A percentile compares a stretch with the other conserved stretches of the same genome.
These are phyloP conservation scores for Cyanoliseus patagonus DNA, from an alignment of 2,113 vertebrate species.

Conservation along the genomic window DNA sequence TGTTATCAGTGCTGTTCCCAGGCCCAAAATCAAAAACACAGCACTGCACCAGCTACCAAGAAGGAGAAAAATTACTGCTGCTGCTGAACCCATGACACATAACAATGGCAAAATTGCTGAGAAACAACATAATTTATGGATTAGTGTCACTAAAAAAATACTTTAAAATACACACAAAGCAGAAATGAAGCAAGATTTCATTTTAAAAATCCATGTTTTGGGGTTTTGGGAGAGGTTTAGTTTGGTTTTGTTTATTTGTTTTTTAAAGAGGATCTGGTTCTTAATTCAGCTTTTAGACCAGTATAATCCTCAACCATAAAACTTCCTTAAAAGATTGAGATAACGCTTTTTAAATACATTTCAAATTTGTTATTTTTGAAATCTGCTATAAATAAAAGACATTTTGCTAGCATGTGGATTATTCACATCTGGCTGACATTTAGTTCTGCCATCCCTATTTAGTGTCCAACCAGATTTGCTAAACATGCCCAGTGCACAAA, in stretches of 20 bases:
- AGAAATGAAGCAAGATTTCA: background rate
- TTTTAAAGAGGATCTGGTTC: background rate
- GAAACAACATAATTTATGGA: background rate
- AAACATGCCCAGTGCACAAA: background rate
- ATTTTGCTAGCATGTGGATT: background rate
- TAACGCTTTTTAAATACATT: background rate
- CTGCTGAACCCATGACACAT: too few relatives aligned
- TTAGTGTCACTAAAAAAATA: background rate
- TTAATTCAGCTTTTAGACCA: background rate
- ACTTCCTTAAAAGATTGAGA: background rate
- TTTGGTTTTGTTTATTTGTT: background rate
- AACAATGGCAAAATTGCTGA: background rate
- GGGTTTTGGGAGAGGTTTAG: background rate
- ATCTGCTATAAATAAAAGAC: background rate
- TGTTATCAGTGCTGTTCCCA: too few relatives aligned
- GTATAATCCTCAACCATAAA: background rate
- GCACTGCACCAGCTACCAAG: too few relatives aligned
- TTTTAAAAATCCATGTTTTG: background rate
- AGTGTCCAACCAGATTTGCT: accelerated
- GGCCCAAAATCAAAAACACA: too few relatives aligned
- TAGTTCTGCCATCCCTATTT: background rate
- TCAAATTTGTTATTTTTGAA: background rate
- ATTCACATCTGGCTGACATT: background rate
- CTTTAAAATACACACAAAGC: background rate
- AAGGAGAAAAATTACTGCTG: too few relatives aligned